Conservation (phyloP, 2,113 vertebrate genomes). For the Sylvietta virens region DNA sequence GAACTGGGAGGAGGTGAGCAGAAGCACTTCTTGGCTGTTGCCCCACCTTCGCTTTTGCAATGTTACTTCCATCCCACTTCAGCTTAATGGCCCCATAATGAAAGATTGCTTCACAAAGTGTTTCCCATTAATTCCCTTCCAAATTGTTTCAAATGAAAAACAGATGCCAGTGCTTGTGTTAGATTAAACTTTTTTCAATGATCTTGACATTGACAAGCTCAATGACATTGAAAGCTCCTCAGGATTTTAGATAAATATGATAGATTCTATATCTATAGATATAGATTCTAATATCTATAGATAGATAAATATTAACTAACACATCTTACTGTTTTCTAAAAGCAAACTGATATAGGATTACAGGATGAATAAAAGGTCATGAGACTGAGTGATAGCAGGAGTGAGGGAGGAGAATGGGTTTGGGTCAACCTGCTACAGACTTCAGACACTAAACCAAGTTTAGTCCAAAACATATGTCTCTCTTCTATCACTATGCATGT, state of each 20-base stretch:
- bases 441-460: not conserved
- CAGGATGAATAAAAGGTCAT: fast-evolving
- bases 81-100: not conserved
- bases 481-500: not conserved
- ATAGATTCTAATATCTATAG: no score
- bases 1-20: not conserved
- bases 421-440: not conserved
- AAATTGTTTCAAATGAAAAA: not conserved
- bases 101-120: not conserved
- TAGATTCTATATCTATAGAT: no score
- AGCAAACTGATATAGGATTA: not conserved
- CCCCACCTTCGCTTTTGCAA: not conserved
- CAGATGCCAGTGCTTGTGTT: not conserved
- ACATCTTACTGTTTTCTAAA: not conserved
- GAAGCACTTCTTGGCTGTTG: not conserved
- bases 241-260: not conserved
- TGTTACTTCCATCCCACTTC: not conserved
- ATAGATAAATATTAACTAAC: no score
- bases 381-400: not conserved
- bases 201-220: not conserved
- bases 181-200: not conserved
- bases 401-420: not conserved
- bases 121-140: not conserved
- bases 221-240: not conserved
- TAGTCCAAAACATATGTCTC: not conserved